A percentile compares a stretch with the other conserved stretches of the same genome.
Conservation (phyloP, 2,113 vertebrate species). For the Orycteropus afer region DNA sequence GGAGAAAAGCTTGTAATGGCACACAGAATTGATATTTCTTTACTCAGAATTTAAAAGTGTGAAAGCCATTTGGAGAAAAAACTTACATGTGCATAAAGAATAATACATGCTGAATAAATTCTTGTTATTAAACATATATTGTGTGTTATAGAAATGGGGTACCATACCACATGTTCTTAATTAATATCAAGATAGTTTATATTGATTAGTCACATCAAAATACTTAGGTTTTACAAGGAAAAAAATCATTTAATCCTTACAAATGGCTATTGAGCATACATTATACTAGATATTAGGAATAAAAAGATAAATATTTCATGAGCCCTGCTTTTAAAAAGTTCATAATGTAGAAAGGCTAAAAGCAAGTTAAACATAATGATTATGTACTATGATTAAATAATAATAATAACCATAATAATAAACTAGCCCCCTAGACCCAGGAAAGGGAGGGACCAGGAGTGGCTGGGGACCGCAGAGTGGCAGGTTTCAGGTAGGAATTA, state of each 20-base stretch:
- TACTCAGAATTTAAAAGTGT: not conserved
- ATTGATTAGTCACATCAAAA: not conserved
- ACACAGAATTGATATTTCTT: not conserved
- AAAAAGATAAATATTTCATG: not conserved
- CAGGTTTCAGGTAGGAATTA: no score
- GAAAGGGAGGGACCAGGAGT: no score
- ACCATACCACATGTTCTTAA: not conserved
- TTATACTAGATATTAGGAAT: not conserved
- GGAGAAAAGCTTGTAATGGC: not conserved
- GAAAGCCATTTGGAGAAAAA: not conserved
- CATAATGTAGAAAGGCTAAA: not conserved
- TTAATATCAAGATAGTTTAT: not conserved
- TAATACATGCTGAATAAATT: not conserved
- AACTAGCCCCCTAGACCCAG: no score
- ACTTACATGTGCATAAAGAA: not conserved
- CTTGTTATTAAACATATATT: not conserved
- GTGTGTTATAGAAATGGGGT: not conserved
- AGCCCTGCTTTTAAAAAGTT: not conserved
- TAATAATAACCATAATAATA: no score
- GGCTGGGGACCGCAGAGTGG: no score
- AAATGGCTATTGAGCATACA: not conserved
- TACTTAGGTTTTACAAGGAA: not conserved
- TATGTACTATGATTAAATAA: not conserved
- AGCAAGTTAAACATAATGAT: not conserved
- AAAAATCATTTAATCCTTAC: not conserved